phyloP scores from a whole-genome alignment of 2,113 vertebrate species.

The Nannospalax galili region DNA sequence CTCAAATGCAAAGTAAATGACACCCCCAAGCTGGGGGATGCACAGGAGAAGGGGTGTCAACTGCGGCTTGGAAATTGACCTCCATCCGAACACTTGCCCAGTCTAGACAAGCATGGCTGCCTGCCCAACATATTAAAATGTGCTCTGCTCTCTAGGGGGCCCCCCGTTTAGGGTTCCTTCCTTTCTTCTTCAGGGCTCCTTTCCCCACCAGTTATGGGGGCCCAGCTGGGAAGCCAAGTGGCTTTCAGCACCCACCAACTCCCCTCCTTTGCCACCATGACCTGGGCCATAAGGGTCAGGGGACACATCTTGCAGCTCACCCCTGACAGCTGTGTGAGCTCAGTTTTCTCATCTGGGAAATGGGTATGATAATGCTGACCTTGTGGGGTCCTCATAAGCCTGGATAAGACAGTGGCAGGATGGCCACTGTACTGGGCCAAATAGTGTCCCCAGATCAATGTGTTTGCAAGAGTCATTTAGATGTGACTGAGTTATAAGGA shows the following conservation, averaged over 20 bases:
- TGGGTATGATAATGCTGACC: not conserved
- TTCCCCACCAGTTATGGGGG: constrained; percentile 15
- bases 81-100: constrained; percentile 77
- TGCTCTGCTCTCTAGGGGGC: constrained; percentile 50
- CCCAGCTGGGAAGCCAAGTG: not conserved
- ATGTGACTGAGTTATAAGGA: not conserved
- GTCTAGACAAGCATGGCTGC: constrained; percentile 84
- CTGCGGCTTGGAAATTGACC: constrained; percentile 81
- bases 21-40: constrained; percentile 76
- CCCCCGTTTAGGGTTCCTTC: not conserved
- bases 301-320: not conserved
- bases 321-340: not conserved
- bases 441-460: not conserved
- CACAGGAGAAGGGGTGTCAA: constrained; percentile 61
- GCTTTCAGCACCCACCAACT: fast-evolving
- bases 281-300: not conserved
- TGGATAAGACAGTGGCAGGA: not conserved
- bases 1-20: constrained; percentile 81
- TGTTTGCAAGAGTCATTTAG: not conserved
- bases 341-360: not conserved
- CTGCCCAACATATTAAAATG: constrained; percentile 81
- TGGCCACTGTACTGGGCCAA: fast-evolving
- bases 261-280: fast-evolving
- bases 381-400: fast-evolving
- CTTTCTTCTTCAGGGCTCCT: constrained; percentile 40